Evolutionary conservation across 2,888 invertebrate species (phyloP), one percentile per base, ranked within the genome.

Genomic region (Polylopha cassiicola): DNA sequence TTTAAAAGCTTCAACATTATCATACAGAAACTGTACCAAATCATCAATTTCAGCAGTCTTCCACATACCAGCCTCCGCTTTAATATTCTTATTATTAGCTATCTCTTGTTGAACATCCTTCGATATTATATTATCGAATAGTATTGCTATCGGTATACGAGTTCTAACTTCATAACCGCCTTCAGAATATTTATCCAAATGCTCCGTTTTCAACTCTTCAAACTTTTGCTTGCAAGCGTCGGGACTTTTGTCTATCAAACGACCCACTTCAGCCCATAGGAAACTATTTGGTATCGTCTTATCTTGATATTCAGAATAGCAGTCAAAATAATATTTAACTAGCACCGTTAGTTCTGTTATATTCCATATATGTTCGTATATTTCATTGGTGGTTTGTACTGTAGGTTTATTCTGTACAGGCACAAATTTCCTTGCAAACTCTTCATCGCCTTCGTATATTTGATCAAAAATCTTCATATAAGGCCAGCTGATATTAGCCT

Each of bases 181-280:
- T 5, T 55, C 46, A 3, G 71, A 39, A 30, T 76, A 67, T 38
- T 53, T 61, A 1, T 68, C 52, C 9, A 78, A 54, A 58, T 85
- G 84, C 2, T 45, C 54, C 1, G 46, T 46, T 37, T 62, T 72
- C 16, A 84, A 39, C 31, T 74, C 63, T 3, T 56, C 51, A 44
- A 65, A 80, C 28, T 74, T 75, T 4, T 51, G 34, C 28, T 69
- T 67, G 37, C 85, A 85, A 1, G 21, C 44, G 1, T 77, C 73
- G 1, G 79, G 61, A 14, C 58, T 61, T 48, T 74, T 77, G 22
- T 78, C 73, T 2, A 85, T 37, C 2, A 81, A 47, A 16, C 81
- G 58, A 0, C 81, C 76, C 3, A 85, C 68, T 64, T 85, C 85
- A 3, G 61, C 73, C 85, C 85, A 85, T 1, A 84, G 55, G 39